phyloP scores from a whole-genome alignment of 2,797 vertebrate species.

The Sorex maritimensis region DNA sequence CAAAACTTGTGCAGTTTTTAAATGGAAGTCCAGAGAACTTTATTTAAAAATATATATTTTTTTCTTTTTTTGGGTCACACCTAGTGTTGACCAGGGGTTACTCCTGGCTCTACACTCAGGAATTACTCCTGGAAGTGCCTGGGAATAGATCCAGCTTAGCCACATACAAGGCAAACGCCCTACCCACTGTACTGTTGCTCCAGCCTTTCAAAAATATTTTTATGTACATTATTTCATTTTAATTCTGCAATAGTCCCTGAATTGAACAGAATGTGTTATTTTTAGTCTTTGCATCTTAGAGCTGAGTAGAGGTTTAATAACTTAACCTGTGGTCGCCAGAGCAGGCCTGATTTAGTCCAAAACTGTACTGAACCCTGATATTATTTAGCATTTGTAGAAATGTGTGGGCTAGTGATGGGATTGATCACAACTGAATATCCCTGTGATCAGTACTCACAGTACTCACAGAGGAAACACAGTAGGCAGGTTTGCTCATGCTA shows the following conservation, averaged over 20 bases:
- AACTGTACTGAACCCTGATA: background rate
- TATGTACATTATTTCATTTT: slow-evolving; percentile 60
- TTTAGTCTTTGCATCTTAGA: background rate
- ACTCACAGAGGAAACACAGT: background rate
- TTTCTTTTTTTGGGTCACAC: no score
- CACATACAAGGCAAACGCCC: no score
- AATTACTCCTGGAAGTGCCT: no score
- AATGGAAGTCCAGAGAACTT: background rate
- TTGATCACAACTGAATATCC: background rate
- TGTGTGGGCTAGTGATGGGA: background rate
- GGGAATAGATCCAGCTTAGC: no score
- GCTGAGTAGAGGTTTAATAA: background rate
- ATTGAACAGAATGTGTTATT: background rate
- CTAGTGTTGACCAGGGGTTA: no score
- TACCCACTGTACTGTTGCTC: no score
- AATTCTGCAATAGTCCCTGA: slow-evolving; percentile 33
- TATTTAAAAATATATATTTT: background rate
- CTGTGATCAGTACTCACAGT: background rate
- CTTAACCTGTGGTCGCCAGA: background rate
- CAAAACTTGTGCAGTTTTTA: background rate
- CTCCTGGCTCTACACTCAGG: no score
- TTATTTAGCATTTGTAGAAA: background rate
- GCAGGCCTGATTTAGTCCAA: background rate
- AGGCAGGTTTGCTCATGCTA: background rate
- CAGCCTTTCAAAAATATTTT: slow-evolving; percentile 12